phyloP scores from a whole-genome alignment of 2,888 invertebrate species.

The Microplitis manilae region DNA sequence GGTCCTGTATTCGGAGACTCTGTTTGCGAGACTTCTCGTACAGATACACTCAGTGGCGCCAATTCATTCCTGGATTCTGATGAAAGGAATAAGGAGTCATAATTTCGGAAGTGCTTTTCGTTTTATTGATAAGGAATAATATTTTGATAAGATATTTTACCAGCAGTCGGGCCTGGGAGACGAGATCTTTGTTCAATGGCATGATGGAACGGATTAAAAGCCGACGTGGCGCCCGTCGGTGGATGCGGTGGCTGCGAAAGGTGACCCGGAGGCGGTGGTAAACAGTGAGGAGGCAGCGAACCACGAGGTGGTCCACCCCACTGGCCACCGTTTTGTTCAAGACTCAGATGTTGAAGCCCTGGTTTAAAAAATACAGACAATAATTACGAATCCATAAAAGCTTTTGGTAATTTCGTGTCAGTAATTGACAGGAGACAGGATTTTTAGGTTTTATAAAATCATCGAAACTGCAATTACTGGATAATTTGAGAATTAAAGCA shows the following conservation, averaged over 20 bases:
- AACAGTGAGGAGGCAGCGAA: slow-evolving; percentile 68
- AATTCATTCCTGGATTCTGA: slow-evolving; percentile 65
- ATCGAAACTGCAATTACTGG: background rate
- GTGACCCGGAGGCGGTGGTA: slow-evolving; percentile 68
- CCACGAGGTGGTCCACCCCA: slow-evolving; percentile 68
- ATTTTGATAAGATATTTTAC: slow-evolving; percentile 46
- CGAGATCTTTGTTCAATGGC: slow-evolving; percentile 68
- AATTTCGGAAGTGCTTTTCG: background rate
- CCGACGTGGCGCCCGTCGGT: slow-evolving; percentile 60
- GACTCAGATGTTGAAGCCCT: slow-evolving; percentile 68
- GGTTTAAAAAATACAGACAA: slow-evolving; percentile 54
- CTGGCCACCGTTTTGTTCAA: slow-evolving; percentile 67
- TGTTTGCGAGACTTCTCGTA: slow-evolving; percentile 64
- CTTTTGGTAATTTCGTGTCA: background rate
- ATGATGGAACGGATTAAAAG: slow-evolving; percentile 70
- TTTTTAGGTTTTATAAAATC: background rate
- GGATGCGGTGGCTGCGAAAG: slow-evolving; percentile 65
- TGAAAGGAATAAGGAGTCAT: background rate
- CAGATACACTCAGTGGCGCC: slow-evolving; percentile 68
- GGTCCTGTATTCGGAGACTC: slow-evolving; percentile 65
- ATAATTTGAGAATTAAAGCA: slow-evolving; percentile 14
- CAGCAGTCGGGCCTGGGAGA: slow-evolving; percentile 60
- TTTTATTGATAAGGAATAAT: too few species aligned
- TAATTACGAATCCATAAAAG: slow-evolving; percentile 42
- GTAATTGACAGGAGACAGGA: background rate